Conservation (phyloP, 2,113 vertebrate genomes). For the Carassius auratus region DNA sequence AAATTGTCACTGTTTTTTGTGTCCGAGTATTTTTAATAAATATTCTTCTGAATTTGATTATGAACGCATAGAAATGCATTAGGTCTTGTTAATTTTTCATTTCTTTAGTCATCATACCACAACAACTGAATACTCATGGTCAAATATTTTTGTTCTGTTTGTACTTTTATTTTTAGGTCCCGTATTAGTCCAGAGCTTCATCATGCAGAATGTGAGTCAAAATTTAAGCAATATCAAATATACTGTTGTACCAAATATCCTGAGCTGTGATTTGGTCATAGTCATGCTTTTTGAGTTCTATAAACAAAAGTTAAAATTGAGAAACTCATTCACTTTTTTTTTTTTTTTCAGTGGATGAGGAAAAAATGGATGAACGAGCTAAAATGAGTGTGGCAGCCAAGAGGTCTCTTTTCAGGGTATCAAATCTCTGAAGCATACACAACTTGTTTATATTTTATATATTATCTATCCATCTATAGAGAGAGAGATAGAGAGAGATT, state of each 20-base stretch:
- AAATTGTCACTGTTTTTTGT: neutral
- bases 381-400: constrained; percentile 97
- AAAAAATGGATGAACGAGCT: constrained; percentile 93
- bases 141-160: constrained; percentile 34
- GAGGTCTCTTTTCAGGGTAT: constrained; percentile 84
- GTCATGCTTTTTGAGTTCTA: neutral
- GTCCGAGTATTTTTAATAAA: neutral
- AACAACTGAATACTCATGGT: neutral
- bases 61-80: neutral
- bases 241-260: neutral
- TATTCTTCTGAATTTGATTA: neutral
- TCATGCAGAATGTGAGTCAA: constrained; percentile 77
- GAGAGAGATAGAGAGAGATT: no score
- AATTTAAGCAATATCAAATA: neutral
- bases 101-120: no score
- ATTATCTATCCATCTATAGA: no score
- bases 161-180: constrained; percentile 72
- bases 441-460: neutral
- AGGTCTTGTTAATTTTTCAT: no score
- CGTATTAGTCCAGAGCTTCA: constrained; percentile 80
- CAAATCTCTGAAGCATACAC: neutral
- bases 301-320: no score
- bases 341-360: constrained; percentile 78
- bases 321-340: no score
- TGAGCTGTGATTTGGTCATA: neutral